Conservation (phyloP, 2,797 vertebrate genomes). For the Hypotaenidia okinawae region DNA sequence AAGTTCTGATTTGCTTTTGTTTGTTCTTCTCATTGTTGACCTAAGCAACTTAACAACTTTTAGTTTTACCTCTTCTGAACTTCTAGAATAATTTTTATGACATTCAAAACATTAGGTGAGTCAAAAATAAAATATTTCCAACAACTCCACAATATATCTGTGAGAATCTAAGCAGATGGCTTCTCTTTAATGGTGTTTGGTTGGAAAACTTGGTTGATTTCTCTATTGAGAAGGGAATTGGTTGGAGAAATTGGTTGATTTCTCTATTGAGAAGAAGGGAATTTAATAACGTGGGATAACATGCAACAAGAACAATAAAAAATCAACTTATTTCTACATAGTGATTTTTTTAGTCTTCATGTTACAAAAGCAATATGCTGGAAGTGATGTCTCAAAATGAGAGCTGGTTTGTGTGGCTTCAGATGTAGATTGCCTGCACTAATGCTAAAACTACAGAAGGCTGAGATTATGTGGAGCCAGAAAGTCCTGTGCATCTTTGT, state of each 20-base stretch:
- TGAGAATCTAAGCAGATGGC: background rate
- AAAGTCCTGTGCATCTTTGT: background rate
- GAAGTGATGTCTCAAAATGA: background rate
- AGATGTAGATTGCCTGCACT: background rate
- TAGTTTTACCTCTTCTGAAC: background rate
- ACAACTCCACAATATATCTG: background rate
- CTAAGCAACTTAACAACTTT: background rate
- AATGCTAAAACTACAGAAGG: background rate
- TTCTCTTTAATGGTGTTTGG: background rate
- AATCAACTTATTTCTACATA: background rate
- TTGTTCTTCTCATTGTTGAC: background rate
- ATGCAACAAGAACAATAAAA: background rate
- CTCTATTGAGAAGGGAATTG: too few relatives aligned
- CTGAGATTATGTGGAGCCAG: background rate
- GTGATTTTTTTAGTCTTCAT: background rate
- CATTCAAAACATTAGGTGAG: background rate
- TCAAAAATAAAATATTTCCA: background rate
- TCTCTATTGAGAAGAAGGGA: too few relatives aligned
- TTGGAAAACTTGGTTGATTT: background rate
- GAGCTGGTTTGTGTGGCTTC: background rate
- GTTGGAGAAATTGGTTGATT: too few relatives aligned
- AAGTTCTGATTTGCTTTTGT: background rate
- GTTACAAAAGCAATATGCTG: background rate
- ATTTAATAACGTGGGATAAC: background rate
- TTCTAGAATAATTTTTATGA: background rate